Conservation (phyloP, 2,888 invertebrate species). For the Cerastis leucographa region DNA sequence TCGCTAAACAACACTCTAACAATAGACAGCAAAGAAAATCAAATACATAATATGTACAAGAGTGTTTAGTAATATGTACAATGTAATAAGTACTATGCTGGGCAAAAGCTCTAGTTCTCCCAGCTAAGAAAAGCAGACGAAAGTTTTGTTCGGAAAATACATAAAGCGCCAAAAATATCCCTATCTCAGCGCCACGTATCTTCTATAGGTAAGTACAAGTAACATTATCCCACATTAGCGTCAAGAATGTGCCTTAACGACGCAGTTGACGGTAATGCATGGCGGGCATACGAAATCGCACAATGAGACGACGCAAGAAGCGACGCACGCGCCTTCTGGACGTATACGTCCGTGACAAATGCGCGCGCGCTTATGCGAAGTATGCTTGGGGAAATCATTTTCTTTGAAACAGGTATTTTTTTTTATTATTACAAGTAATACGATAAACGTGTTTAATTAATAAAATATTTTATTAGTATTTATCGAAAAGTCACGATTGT, state of each 20-base stretch:
- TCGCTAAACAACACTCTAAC: background rate
- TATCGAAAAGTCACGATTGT: background rate
- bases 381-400: slow-evolving; percentile 36
- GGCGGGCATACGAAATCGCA: slow-evolving; percentile 83
- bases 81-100: too few species aligned
- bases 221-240: slow-evolving; percentile 26
- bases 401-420: slow-evolving; percentile 4
- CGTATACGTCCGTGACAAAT: slow-evolving; percentile 65
- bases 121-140: background rate
- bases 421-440: background rate
- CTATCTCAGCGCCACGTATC: background rate
- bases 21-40: background rate
- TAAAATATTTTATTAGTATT: background rate
- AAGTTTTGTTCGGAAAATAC: background rate
- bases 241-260: slow-evolving; percentile 73
- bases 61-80: too few species aligned
- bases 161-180: background rate
- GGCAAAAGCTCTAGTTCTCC: too few species aligned
- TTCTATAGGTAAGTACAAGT: slow-evolving; percentile 9
- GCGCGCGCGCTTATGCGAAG: slow-evolving; percentile 63
- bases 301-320: slow-evolving; percentile 76
- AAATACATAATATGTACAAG: too few species aligned
- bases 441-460: background rate
- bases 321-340: slow-evolving; percentile 69
- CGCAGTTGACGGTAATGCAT: slow-evolving; percentile 81